These are phyloP conservation scores for Orientallactaga bullata DNA, from an alignment of 2,113 vertebrate genomes.

Conservation along the genomic window DNA sequence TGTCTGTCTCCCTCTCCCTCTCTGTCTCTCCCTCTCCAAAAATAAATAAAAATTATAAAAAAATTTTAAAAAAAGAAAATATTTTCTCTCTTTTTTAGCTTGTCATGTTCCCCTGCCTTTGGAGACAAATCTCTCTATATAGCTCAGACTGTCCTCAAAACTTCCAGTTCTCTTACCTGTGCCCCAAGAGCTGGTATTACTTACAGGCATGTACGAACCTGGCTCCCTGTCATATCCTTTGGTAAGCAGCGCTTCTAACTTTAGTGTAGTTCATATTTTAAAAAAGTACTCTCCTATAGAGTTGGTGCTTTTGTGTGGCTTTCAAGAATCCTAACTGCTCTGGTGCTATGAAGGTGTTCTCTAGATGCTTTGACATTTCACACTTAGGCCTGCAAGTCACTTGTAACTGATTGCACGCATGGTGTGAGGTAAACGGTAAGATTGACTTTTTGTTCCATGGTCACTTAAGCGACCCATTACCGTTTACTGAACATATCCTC, in stretches of 20 bases:
- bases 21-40: too few relatives aligned
- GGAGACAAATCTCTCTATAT: not conserved
- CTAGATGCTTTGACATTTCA: not conserved
- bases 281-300: not conserved
- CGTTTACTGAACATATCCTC: not conserved
- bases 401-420: not conserved
- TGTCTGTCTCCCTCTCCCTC: too few relatives aligned
- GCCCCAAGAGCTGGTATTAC: not conserved
- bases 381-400: not conserved
- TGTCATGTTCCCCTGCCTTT: not conserved
- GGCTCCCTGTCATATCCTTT: not conserved
- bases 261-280: not conserved
- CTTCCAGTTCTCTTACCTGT: not conserved
- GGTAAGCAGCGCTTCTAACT: not conserved
- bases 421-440: not conserved
- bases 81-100: too few relatives aligned
- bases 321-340: not conserved
- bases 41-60: too few relatives aligned
- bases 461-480: not conserved
- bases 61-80: too few relatives aligned
- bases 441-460: not conserved
- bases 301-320: not conserved
- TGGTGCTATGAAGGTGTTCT: not conserved
- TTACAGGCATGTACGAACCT: not conserved
- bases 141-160: not conserved